A percentile compares a stretch with the other conserved stretches of the same genome.
Conservation (phyloP, 2,797 vertebrate species). For the Intellagama lesueurii region DNA sequence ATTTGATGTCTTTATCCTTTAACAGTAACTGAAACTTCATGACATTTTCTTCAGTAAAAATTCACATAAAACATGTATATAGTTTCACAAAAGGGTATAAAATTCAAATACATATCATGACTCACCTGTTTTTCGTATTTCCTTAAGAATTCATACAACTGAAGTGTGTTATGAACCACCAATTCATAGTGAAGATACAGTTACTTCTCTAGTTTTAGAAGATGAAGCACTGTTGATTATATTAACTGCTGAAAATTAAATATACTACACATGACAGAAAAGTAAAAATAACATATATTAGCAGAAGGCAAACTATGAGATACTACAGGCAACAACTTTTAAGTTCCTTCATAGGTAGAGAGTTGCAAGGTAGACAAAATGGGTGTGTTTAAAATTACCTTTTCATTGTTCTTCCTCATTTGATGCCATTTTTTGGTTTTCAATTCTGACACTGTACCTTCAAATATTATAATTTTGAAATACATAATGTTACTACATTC, state of each 20-base stretch:
- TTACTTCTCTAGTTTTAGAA: not conserved
- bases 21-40: not conserved
- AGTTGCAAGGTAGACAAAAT: not conserved
- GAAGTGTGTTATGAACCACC: not conserved
- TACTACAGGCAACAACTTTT: not conserved
- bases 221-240: not conserved
- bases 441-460: not conserved
- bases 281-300: not conserved
- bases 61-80: not conserved
- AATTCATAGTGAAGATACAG: not conserved
- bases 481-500: not conserved
- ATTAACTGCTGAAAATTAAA: not conserved
- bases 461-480: not conserved
- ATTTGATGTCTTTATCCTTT: not conserved
- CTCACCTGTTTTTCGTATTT: conserved; percentile 1
- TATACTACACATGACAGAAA: not conserved
- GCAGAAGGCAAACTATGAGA: not conserved
- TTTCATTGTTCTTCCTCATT: not conserved
- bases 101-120: not conserved
- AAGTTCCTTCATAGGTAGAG: not conserved
- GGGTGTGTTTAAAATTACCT: not conserved
- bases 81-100: not conserved
- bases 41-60: not conserved
- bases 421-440: not conserved
- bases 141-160: not conserved